Evolutionary conservation across 1,140 invertebrate genomes (phyloP).

Genomic region (Dryas iulia): DNA sequence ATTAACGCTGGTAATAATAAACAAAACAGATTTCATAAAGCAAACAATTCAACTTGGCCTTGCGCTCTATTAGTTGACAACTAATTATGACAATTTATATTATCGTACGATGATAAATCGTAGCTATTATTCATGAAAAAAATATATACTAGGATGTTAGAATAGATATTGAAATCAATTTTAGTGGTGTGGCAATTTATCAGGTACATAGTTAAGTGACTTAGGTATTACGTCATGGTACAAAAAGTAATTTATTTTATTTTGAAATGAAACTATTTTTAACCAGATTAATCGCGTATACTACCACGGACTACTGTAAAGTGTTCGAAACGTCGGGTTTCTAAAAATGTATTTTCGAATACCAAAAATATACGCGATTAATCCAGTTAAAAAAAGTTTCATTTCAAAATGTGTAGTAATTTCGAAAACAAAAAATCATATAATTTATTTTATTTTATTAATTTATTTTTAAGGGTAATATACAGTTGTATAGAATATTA

Average conservation of each 20-base stretch:
- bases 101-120: slow-evolving; percentile 9
- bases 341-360: too few relatives aligned
- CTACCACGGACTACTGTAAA: too few relatives aligned
- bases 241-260: neutral
- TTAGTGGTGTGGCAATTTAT: neutral
- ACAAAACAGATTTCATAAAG: slow-evolving; percentile 24
- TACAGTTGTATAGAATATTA: too few relatives aligned
- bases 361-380: too few relatives aligned
- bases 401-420: too few relatives aligned
- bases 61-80: slow-evolving; percentile 11
- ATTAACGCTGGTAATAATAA: slow-evolving; percentile 19
- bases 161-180: slow-evolving; percentile 17
- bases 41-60: slow-evolving; percentile 22
- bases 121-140: slow-evolving; percentile 10
- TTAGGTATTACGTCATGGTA: neutral
- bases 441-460: too few relatives aligned
- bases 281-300: too few relatives aligned
- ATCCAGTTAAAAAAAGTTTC: too few relatives aligned
- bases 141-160: slow-evolving; percentile 6
- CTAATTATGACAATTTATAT: slow-evolving; percentile 28
- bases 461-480: too few relatives aligned
- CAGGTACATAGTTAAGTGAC: neutral
- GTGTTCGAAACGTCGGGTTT: too few relatives aligned
- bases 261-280: too few relatives aligned
- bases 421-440: too few relatives aligned